phyloP scores from a whole-genome alignment of 1,140 invertebrate species.

The Drosophila seguyi region DNA sequence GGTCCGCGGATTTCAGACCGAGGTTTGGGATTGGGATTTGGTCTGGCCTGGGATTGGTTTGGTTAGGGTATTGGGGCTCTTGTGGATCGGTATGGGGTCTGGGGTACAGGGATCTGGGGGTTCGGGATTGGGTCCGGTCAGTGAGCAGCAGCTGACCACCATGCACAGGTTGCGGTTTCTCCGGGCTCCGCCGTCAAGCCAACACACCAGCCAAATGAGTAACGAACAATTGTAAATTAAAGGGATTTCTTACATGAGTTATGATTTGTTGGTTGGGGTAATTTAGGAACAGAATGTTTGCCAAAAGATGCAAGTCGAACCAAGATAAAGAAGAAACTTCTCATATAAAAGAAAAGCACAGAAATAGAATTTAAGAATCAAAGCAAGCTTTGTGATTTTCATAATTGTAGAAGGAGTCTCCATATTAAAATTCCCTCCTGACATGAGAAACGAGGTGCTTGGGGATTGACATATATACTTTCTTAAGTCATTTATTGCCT shows the following conservation, averaged over 20 bases:
- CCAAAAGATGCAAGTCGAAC: neutral
- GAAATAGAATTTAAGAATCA: neutral
- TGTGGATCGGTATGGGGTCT: slow-evolving; percentile 5
- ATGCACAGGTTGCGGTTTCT: slow-evolving; percentile 65
- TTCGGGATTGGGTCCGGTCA: slow-evolving; percentile 41
- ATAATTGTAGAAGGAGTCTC: neutral
- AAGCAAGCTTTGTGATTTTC: neutral
- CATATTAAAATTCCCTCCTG: too few species aligned
- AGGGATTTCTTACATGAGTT: slow-evolving; percentile 24
- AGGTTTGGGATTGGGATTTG: slow-evolving; percentile 39
- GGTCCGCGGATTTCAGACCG: slow-evolving; percentile 37
- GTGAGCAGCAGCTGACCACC: slow-evolving; percentile 55
- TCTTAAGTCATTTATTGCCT: too few species aligned
- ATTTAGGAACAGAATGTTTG: slow-evolving; percentile 5
- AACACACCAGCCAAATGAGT: slow-evolving; percentile 6
- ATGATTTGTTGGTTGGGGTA: slow-evolving; percentile 37
- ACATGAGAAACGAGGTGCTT: too few species aligned
- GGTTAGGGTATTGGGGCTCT: slow-evolving; percentile 12
- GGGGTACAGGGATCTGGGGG: neutral
- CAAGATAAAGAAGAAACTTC: too few species aligned
- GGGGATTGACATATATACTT: too few species aligned
- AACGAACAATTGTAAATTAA: slow-evolving; percentile 49
- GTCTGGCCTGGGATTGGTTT: slow-evolving; percentile 10
- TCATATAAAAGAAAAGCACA: too few species aligned
- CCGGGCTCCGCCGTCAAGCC: neutral